Conservation (phyloP, 2,113 vertebrate genomes). For the Castor canadensis region DNA sequence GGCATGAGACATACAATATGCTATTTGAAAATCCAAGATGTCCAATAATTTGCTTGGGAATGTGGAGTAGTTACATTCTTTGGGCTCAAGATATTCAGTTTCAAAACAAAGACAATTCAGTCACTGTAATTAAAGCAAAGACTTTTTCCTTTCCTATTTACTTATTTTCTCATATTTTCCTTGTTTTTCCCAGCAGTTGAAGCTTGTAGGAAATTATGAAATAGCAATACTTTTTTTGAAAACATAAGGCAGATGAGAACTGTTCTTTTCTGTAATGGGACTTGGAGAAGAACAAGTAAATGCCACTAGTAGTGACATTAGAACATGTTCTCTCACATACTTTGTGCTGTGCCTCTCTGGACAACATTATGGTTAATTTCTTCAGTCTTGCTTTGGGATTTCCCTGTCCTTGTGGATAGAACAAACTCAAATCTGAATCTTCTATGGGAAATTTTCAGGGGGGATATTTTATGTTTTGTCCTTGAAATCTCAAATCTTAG, state of each 20-base stretch:
- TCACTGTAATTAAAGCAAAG: background rate
- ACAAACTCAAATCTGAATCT: background rate
- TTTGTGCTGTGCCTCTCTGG: background rate
- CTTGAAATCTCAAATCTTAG: background rate
- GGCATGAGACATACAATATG: background rate
- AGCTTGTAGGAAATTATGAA: background rate
- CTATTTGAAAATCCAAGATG: background rate
- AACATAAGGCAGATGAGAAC: background rate
- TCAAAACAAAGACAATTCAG: background rate
- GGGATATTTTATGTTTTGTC: background rate
- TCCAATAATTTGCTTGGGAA: background rate
- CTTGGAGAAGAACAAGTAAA: background rate
- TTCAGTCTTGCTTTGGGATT: background rate
- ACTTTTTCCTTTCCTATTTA: background rate
- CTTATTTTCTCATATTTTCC: background rate
- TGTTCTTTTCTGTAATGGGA: background rate
- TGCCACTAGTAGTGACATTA: background rate
- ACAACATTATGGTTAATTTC: background rate
- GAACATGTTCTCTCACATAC: background rate
- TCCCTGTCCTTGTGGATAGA: background rate
- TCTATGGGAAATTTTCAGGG: background rate
- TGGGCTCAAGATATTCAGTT: background rate
- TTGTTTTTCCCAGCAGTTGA: background rate
- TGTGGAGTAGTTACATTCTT: background rate
- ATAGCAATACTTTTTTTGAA: background rate